Conservation (phyloP, 2,888 invertebrate genomes). For the Dryomyza anilis region DNA sequence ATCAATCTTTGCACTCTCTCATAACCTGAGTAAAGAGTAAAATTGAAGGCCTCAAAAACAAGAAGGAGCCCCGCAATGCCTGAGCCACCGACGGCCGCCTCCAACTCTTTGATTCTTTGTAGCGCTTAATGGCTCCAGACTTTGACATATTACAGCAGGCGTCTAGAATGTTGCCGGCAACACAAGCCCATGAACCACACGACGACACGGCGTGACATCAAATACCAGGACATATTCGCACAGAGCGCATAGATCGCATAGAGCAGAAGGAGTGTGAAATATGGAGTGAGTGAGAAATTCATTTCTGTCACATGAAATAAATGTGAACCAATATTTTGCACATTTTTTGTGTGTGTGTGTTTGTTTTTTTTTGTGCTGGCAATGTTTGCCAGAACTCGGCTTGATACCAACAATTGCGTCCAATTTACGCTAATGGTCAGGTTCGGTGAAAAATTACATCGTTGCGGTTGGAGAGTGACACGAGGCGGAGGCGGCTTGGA, state of each 20-base stretch:
- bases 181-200: background rate
- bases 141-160: conserved; percentile 22
- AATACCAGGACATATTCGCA: conserved; percentile 6
- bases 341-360: background rate
- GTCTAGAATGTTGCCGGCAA: background rate
- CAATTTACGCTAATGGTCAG: conserved; percentile 29
- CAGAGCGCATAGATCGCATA: background rate
- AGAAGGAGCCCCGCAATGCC: too few species aligned
- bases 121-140: conserved; percentile 21
- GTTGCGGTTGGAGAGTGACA: background rate
- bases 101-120: background rate
- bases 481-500: background rate
- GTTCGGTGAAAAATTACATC: conserved; percentile 16
- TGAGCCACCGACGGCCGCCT: background rate
- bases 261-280: background rate
- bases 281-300: conserved; percentile 15
- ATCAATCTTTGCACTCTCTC: conserved; percentile 2
- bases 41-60: too few species aligned
- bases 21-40: background rate
- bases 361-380: background rate
- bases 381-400: conserved; percentile 11
- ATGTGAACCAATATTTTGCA: conserved; percentile 25
- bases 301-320: conserved; percentile 27
- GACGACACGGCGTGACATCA: conserved; percentile 15
- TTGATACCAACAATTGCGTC: conserved; percentile 22